Evolutionary conservation across 2,888 invertebrate species (phyloP).

Genomic region (Eubasilissa splendida): DNA sequence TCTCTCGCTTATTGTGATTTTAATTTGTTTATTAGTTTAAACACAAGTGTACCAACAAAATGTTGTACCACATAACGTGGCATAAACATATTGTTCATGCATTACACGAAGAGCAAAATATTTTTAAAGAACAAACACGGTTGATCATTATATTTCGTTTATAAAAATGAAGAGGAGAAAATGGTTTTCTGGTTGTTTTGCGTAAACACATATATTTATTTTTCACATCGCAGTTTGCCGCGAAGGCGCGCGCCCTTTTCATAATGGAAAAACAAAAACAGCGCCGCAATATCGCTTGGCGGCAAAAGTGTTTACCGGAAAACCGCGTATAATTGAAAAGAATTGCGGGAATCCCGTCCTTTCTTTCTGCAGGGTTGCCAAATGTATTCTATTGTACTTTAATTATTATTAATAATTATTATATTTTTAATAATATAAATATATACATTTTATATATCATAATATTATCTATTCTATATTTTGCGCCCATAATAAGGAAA

Average conservation of each 20-base stretch:
- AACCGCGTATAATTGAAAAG: constrained; percentile 40
- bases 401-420: too few species aligned
- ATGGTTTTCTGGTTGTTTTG: constrained; percentile 3
- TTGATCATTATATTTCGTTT: not conserved
- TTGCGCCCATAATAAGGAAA: too few species aligned
- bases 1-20: too few species aligned
- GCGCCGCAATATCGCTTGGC: constrained; percentile 9
- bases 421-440: too few species aligned
- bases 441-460: too few species aligned
- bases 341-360: constrained; percentile 8
- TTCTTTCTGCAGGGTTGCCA: not conserved
- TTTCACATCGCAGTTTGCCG: not conserved
- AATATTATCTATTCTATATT: too few species aligned
- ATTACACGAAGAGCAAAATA: too few species aligned
- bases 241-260: not conserved
- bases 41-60: too few species aligned
- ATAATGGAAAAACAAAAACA: constrained; percentile 42
- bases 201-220: constrained; percentile 24
- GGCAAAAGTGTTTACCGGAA: constrained; percentile 34
- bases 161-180: not conserved
- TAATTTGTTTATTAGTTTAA: too few species aligned
- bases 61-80: too few species aligned
- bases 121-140: too few species aligned
- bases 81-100: too few species aligned
- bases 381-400: not conserved